phyloP scores from a whole-genome alignment of 2,888 invertebrate species.

The Panopea generosa region DNA sequence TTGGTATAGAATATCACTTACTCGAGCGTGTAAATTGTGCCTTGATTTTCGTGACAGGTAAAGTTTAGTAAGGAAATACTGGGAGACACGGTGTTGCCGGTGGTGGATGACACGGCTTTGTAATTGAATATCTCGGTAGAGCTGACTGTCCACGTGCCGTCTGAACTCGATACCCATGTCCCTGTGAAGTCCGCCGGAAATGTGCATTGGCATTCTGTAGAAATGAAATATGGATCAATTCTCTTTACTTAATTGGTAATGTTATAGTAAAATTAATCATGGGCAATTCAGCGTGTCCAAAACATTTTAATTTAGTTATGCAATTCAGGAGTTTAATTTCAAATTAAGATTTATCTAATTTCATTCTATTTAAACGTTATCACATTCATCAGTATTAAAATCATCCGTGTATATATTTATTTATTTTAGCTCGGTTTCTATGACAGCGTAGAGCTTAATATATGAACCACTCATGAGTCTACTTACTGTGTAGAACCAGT shows the following conservation, averaged over 20 bases:
- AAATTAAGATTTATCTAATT: too few species aligned
- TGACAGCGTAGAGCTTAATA: too few species aligned
- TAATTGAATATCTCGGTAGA: conserved; percentile 36
- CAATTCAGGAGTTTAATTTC: too few species aligned
- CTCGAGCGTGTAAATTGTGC: conserved; percentile 23
- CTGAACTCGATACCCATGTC: conserved; percentile 66
- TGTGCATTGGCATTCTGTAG: conserved; percentile 54
- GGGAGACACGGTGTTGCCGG: conserved; percentile 18
- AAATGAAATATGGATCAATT: not conserved
- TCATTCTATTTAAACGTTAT: too few species aligned
- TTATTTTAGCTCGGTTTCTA: too few species aligned
- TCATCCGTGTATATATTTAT: too few species aligned
- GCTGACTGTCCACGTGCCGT: conserved; percentile 64
- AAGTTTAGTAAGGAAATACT: conserved; percentile 3
- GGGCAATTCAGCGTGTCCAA: too few species aligned
- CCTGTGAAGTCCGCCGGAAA: conserved; percentile 57
- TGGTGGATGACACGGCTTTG: conserved; percentile 24
- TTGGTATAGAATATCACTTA: conserved; percentile 5
- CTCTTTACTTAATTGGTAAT: not conserved
- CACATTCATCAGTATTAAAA: too few species aligned
- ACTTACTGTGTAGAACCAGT: too few species aligned
- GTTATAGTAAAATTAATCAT: too few species aligned
- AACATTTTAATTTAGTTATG: too few species aligned
- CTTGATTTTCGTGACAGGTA: conserved; percentile 14
- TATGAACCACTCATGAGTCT: too few species aligned